Base-by-base conservation (phyloP, 64 coral and sea anemone genomes). In the Trachythela sp. region DNA sequence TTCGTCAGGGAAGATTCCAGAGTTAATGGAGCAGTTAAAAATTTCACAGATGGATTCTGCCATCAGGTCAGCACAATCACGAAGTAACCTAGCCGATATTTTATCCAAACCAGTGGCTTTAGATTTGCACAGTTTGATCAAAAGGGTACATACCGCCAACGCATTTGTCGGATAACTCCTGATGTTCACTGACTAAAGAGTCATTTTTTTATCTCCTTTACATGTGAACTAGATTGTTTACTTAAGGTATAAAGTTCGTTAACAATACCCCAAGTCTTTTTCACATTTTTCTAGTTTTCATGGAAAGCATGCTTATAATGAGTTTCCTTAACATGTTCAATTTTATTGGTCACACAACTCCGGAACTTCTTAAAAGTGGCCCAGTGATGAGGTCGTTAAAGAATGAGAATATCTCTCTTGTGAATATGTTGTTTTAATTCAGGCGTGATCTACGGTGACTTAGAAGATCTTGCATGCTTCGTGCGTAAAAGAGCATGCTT, bases 231-330 rank as follows among this genome's bases (percentile, higher is more conserved):
- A 8, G 88, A 42, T 13, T 11, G 50, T 92, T 92, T 92, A 43
- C 86, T 83, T 11, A 75, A 84, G n/a, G n/a, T n/a, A n/a, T n/a
- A n/a, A 1, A 92, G 36, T 67, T 92, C 86, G 70, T 92, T 89
- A 39, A 85, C 60, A 3, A 89, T 72, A 54, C 40, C 18, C 92
- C 92, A 93, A 22, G 91, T 92, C 75, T 45, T 70, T 48, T 36
- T n/a, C n/a, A n/a, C n/a, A n/a, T n/a, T n/a, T n/a, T n/a, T n/a
- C n/a, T n/a, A n/a, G n/a, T n/a, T n/a, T n/a, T n/a, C n/a, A n/a
- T n/a, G n/a, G n/a, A n/a, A n/a, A n/a, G n/a, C n/a, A n/a, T n/a
- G n/a, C 37, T 1, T 37, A 27, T 45, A 70, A 37, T 20, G 38
- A 33, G 40, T 88, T 75, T 38, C 42, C 88, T n/a, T n/a, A n/a